Percentiles rank a stretch among this genome's conserved stretches.
Conservation (phyloP, 2,888 invertebrate species). For the Zele albiditarsus region DNA sequence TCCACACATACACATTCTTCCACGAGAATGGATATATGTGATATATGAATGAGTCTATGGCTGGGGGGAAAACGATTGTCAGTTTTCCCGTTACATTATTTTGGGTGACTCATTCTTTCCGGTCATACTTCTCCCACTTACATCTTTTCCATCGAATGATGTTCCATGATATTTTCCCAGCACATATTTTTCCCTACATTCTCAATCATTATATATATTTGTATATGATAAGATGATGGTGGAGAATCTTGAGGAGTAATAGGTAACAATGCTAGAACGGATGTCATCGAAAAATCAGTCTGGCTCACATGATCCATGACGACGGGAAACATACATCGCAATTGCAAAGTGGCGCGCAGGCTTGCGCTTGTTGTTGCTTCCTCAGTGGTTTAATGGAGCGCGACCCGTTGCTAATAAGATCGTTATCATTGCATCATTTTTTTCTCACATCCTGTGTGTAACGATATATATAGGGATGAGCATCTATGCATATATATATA, state of each 20-base stretch:
- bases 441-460: constrained; percentile 32
- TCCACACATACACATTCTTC: too few species aligned
- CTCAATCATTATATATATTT: neutral
- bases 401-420: constrained; percentile 36
- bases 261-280: constrained; percentile 51
- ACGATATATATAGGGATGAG: constrained; percentile 21
- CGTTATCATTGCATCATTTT: constrained; percentile 35
- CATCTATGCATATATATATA: constrained; percentile 1
- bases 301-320: constrained; percentile 69
- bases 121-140: too few species aligned
- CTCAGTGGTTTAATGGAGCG: constrained; percentile 37
- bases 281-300: constrained; percentile 68
- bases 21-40: too few species aligned
- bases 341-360: constrained; percentile 54
- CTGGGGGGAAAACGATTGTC: too few species aligned
- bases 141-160: too few species aligned
- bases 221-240: constrained; percentile 12
- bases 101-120: too few species aligned
- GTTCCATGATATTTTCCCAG: neutral
- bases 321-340: constrained; percentile 67
- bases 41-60: too few species aligned
- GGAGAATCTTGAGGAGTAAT: neutral
- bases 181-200: neutral
- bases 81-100: too few species aligned
- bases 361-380: constrained; percentile 37